Percentiles rank a stretch among this genome's conserved stretches.
Evolutionary conservation across 2,113 vertebrate species (phyloP).

Genomic region (Machaerirhynchus nigripectus): DNA sequence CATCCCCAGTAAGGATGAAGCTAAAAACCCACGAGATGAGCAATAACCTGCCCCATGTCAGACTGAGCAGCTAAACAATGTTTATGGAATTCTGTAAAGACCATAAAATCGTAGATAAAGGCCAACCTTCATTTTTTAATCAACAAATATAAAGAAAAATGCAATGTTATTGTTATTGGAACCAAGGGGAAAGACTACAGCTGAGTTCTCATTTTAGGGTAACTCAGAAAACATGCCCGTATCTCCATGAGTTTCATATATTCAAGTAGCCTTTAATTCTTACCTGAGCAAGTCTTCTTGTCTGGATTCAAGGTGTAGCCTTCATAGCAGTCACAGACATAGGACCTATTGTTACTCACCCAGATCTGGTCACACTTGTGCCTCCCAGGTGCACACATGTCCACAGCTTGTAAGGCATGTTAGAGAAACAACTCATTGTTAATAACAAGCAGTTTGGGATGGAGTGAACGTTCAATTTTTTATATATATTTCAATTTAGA

Average conservation of each 20-base stretch:
- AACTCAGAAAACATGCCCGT: neutral
- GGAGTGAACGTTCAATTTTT: neutral
- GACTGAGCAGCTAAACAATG: neutral
- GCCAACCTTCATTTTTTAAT: neutral
- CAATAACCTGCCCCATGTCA: neutral
- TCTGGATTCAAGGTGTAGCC: constrained; percentile 86
- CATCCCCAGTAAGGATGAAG: neutral
- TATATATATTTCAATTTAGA: neutral
- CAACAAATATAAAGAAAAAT: neutral
- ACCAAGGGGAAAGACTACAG: neutral
- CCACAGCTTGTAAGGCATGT: constrained; percentile 69
- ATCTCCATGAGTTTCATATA: neutral
- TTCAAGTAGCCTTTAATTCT: constrained; percentile 14
- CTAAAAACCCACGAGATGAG: neutral
- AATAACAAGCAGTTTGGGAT: neutral
- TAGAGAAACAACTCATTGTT: neutral
- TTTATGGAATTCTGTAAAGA: neutral
- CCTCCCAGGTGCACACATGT: constrained; percentile 77
- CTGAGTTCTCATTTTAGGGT: neutral
- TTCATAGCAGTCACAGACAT: constrained; percentile 84
- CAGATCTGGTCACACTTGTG: constrained; percentile 89
- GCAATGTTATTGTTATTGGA: neutral
- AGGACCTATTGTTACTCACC: constrained; percentile 72
- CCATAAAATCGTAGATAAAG: neutral
- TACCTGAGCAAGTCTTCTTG: constrained; percentile 86